Evolutionary conservation across 2,797 vertebrate genomes (phyloP).

Genomic region (Microcaecilia unicolor): DNA sequence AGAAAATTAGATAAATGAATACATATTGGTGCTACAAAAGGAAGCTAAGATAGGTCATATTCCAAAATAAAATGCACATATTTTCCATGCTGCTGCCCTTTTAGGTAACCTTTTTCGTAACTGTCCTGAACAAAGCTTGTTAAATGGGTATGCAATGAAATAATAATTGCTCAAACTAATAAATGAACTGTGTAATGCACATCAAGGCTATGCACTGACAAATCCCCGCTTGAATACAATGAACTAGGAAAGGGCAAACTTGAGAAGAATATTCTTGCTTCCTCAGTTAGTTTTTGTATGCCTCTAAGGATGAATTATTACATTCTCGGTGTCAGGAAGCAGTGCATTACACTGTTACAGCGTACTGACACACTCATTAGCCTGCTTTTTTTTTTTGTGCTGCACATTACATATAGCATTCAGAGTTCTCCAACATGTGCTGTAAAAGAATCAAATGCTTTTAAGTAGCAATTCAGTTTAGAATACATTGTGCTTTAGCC

Average conservation of each 20-base stretch:
- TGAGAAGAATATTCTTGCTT: conserved; percentile 37
- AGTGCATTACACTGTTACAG: conserved; percentile 7
- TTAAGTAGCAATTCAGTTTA: not conserved
- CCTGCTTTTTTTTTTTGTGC: conserved; percentile 7
- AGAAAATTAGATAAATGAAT: too few relatives aligned
- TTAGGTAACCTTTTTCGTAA: too few relatives aligned
- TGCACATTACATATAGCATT: conserved; percentile 17
- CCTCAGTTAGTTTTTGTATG: conserved; percentile 43
- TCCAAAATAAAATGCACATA: too few relatives aligned
- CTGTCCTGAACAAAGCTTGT: too few relatives aligned
- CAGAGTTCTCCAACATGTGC: not conserved
- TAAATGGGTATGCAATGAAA: conserved; percentile 34
- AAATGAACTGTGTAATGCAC: conserved; percentile 42
- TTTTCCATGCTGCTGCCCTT: too few relatives aligned
- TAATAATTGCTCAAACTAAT: conserved; percentile 48
- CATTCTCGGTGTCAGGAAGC: conserved; percentile 32
- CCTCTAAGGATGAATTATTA: conserved; percentile 33
- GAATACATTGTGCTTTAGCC: not conserved
- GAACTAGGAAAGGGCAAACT: conserved; percentile 40
- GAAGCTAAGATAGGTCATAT: too few relatives aligned
- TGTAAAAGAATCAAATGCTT: not conserved
- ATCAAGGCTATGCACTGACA: conserved; percentile 39
- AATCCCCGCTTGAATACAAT: conserved; percentile 35
- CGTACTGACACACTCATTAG: conserved; percentile 22
- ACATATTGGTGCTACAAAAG: too few relatives aligned